Base-by-base conservation (phyloP, 2,888 invertebrate species). In the Noctuana brunneofusca region DNA sequence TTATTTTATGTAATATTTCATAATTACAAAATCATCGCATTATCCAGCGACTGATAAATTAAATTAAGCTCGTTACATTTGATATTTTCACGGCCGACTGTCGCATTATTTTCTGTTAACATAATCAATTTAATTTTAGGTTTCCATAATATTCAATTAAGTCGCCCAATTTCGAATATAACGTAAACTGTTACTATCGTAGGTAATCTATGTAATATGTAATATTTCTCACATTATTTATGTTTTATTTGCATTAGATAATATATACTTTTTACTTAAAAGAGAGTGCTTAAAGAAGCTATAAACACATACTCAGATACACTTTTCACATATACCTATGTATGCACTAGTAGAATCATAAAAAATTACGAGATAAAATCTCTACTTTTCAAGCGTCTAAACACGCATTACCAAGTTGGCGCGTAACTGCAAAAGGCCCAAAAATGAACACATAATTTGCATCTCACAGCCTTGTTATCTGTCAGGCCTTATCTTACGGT, bases 381-480 rank as follows among this genome's bases (percentile, higher is more conserved):
- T n/a, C n/a, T n/a, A n/a, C n/a, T n/a, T n/a, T n/a, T n/a, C n/a
- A n/a, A n/a, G n/a, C n/a, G n/a, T n/a, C n/a, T n/a, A n/a, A n/a
- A n/a, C 35, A 38, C 35, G n/a, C 35, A 41, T 41, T 16, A 41
- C 6, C n/a, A 41, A 41, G 14, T 16, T 16, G 41, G 41, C 16
- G 41, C 16, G 16, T 9, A 16, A 16, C 41, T 41, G 41, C 18
- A 43, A 43, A 43, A 41, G 41, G 41, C 16, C 16, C 8, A 41
- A 18, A 43, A 18, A 11, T 43, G 18, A 43, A 43, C 18, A 43
- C 18, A 43, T 18, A 18, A 43, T 43, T 43, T 43, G 43, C 18
- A 43, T 43, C 43, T 43, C 43, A 18, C 18, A 18, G 43, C 18
- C 43, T 9, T 43, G 43, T 43, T 43, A 43, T 43, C 43, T 43